Evolutionary conservation across 2,797 vertebrate species (phyloP).

Genomic region (Anomalospiza imberbis): DNA sequence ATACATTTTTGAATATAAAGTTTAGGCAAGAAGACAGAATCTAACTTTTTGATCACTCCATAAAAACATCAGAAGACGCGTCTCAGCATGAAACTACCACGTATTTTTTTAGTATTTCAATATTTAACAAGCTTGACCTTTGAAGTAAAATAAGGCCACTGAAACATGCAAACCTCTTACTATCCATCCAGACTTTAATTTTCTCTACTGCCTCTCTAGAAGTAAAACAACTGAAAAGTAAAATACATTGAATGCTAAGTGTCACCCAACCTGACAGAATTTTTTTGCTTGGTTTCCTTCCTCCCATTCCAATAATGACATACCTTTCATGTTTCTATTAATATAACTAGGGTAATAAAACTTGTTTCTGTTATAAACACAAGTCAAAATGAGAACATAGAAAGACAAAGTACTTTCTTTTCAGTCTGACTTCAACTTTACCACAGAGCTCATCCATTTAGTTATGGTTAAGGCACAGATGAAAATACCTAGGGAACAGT

Average conservation of each 20-base stretch:
- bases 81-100: not conserved
- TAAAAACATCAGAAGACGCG: not conserved
- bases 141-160: not conserved
- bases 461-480: accelerated
- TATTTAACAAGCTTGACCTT: not conserved
- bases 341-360: not conserved
- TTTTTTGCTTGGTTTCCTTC: not conserved
- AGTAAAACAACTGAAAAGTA: not conserved
- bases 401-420: not conserved
- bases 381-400: not conserved
- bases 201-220: not conserved
- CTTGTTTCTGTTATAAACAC: not conserved
- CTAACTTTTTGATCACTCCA: not conserved
- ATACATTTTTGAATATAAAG: not conserved
- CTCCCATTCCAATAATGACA: not conserved
- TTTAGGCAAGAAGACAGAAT: not conserved
- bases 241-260: not conserved
- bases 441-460: not conserved
- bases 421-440: not conserved
- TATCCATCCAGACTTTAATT: not conserved
- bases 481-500: not conserved
- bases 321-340: not conserved
- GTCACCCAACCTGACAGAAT: not conserved
- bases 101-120: not conserved
- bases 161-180: not conserved